Conservation (phyloP, 2,888 invertebrate species). For the Cantharis nigra region DNA sequence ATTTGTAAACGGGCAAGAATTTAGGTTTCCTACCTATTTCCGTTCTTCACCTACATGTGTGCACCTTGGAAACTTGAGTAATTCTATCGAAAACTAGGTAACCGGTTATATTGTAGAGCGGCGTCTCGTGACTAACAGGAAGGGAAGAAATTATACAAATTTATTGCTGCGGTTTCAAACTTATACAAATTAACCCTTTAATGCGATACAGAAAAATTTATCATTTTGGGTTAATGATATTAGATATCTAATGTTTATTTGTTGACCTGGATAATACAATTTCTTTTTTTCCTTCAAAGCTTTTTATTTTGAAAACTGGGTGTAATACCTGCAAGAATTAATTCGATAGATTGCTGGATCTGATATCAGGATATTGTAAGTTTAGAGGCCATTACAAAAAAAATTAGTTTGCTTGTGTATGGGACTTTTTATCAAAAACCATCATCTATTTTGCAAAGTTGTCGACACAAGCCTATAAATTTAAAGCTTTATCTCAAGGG, state of each 20-base stretch:
- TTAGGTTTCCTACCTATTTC: not conserved
- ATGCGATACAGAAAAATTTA: not conserved
- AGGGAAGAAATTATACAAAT: not conserved
- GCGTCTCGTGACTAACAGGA: not conserved
- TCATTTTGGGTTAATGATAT: not conserved
- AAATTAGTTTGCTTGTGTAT: slow-evolving; percentile 16
- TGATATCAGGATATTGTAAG: not conserved
- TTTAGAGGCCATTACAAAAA: not conserved
- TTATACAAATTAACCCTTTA: not conserved
- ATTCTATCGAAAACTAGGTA: not conserved
- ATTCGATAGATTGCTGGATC: not conserved
- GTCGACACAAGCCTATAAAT: slow-evolving; percentile 29
- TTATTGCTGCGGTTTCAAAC: not conserved
- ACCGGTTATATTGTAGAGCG: not conserved
- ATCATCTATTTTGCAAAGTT: slow-evolving; percentile 17
- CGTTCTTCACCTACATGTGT: not conserved
- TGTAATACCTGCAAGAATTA: not conserved
- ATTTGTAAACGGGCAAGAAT: not conserved
- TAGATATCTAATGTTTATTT: not conserved
- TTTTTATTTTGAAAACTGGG: not conserved
- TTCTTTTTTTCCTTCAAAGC: not conserved
- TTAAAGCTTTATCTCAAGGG: slow-evolving; percentile 19
- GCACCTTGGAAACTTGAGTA: not conserved
- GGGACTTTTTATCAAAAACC: slow-evolving; percentile 19
- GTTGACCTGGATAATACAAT: not conserved